phyloP scores from a whole-genome alignment of 2,888 invertebrate genomes.

The Ochlodes sylvanus region DNA sequence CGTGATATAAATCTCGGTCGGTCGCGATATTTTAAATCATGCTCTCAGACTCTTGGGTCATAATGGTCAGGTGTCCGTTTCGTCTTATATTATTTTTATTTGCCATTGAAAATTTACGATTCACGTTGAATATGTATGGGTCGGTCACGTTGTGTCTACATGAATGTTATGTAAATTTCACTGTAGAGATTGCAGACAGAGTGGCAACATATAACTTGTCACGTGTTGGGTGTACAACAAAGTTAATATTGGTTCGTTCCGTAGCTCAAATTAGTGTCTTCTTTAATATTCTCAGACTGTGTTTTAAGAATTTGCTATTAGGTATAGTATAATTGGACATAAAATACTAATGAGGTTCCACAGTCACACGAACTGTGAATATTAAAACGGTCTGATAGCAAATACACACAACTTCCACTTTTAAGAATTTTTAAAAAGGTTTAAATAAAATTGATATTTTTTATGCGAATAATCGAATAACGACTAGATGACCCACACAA shows the following conservation, averaged over 20 bases:
- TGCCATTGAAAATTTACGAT: slow-evolving; percentile 68
- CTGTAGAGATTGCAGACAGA: slow-evolving; percentile 69
- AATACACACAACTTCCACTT: no score
- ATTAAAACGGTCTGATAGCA: no score
- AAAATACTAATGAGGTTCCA: no score
- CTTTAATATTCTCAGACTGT: background rate
- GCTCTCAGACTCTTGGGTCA: slow-evolving; percentile 52
- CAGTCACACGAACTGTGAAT: no score
- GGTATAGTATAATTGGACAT: no score
- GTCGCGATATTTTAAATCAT: slow-evolving; percentile 60
- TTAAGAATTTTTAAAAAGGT: no score
- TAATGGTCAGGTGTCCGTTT: slow-evolving; percentile 66
- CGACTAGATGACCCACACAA: no score
- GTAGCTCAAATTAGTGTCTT: background rate
- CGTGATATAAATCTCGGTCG: slow-evolving; percentile 67
- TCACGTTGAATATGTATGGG: slow-evolving; percentile 61
- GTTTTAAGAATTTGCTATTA: background rate
- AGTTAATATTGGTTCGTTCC: background rate
- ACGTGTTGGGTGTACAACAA: background rate
- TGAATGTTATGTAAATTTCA: slow-evolving; percentile 68
- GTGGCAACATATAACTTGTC: slow-evolving; percentile 56
- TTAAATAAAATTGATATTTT: no score
- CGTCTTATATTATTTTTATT: slow-evolving; percentile 63
- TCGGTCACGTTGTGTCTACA: slow-evolving; percentile 63
- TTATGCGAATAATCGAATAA: no score